A percentile compares a stretch with the other conserved stretches of the same genome.
phyloP scores from a whole-genome alignment of 2,113 vertebrate genomes.

The Paramormyrops kingsleyae region DNA sequence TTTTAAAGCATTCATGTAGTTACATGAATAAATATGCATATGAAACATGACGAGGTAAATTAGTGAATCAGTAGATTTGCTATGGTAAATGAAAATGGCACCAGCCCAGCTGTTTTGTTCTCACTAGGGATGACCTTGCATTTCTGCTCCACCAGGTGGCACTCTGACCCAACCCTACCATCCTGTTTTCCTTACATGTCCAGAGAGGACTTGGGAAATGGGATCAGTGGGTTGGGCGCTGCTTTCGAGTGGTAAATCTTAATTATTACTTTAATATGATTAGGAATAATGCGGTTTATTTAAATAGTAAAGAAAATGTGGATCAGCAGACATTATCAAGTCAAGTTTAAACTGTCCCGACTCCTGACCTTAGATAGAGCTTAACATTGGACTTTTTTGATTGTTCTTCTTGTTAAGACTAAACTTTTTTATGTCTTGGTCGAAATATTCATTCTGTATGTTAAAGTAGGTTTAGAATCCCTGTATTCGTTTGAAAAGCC shows the following conservation, averaged over 20 bases:
- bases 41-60: too few relatives aligned
- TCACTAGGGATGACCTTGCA: not conserved
- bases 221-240: not conserved
- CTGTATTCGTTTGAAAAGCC: not conserved
- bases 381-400: not conserved
- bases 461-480: not conserved
- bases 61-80: not conserved
- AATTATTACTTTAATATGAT: not conserved
- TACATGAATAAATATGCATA: not conserved
- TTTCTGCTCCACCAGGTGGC: conserved; percentile 49
- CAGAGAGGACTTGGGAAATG: not conserved
- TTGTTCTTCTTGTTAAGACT: not conserved
- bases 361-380: not conserved
- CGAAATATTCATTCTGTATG: not conserved
- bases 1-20: not conserved
- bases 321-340: not conserved
- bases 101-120: not conserved
- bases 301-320: not conserved
- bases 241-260: not conserved
- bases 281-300: not conserved
- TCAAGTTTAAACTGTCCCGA: not conserved
- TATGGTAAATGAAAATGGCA: not conserved
- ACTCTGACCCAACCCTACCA: conserved; percentile 19
- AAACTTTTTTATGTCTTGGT: not conserved
- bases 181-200: not conserved